A percentile compares a stretch with the other conserved stretches of the same genome.
Evolutionary conservation across 2,888 invertebrate species (phyloP).

Genomic region (Schrankia costaestrigalis): DNA sequence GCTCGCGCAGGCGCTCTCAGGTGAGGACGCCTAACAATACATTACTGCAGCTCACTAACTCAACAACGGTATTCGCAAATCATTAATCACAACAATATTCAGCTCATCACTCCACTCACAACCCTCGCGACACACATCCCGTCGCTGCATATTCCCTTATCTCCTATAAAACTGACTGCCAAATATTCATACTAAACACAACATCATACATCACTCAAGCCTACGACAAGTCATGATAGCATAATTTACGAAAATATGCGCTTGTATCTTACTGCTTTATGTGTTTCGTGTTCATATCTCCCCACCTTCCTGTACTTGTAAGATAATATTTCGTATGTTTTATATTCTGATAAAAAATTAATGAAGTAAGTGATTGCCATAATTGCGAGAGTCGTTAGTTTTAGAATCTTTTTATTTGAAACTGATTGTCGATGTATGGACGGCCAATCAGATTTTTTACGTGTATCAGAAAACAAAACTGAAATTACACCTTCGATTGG

Average conservation of each 20-base stretch:
- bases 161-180: constrained; percentile 7
- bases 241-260: constrained; percentile 28
- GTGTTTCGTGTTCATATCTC: constrained; percentile 15
- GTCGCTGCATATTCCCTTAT: constrained; percentile 7
- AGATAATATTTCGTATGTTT: neutral
- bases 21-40: constrained; percentile 77
- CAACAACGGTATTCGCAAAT: constrained; percentile 7
- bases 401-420: no score
- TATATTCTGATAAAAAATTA: neutral
- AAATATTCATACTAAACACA: constrained; percentile 17
- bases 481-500: constrained; percentile 25
- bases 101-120: constrained; percentile 21
- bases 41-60: constrained; percentile 34
- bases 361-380: no score
- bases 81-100: constrained; percentile 7
- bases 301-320: constrained; percentile 1
- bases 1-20: constrained; percentile 97
- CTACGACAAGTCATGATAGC: constrained; percentile 32
- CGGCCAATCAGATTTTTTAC: no score
- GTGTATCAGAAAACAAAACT: no score
- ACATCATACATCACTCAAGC: constrained; percentile 20
- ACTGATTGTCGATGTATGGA: no score
- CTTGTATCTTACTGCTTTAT: constrained; percentile 24
- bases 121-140: constrained; percentile 6
- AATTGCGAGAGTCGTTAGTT: no score